phyloP scores from a whole-genome alignment of 1,140 invertebrate genomes.

The Conus betulinus region DNA sequence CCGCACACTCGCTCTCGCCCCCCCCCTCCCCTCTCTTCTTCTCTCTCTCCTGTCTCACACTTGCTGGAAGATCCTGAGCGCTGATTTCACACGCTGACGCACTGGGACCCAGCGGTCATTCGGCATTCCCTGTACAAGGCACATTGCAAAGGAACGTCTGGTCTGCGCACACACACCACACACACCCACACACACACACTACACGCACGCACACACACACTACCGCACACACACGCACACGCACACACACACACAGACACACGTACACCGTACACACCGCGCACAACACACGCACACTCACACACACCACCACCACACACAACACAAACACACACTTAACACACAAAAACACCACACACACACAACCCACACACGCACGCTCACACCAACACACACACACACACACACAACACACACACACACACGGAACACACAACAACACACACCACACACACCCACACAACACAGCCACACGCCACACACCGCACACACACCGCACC shows the following conservation, averaged over 20 bases:
- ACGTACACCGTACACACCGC: background rate
- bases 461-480: no score
- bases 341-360: background rate
- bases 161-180: slow-evolving; percentile 43
- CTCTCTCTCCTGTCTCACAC: slow-evolving; percentile 50
- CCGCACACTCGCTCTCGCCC: no score
- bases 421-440: background rate
- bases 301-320: background rate
- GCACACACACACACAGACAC: background rate
- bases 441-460: background rate
- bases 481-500: no score
- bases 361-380: background rate
- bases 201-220: background rate
- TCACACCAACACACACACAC: background rate
- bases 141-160: slow-evolving; percentile 67
- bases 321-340: background rate
- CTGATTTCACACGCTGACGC: slow-evolving; percentile 73
- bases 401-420: background rate
- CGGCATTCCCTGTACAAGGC: slow-evolving; percentile 74
- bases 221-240: background rate
- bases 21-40: no score
- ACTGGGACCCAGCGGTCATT: slow-evolving; percentile 72
- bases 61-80: slow-evolving; percentile 67
- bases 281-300: background rate
- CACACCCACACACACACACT: background rate